phyloP scores from a whole-genome alignment of 2,113 vertebrate species.

The Eclectus roratus region DNA sequence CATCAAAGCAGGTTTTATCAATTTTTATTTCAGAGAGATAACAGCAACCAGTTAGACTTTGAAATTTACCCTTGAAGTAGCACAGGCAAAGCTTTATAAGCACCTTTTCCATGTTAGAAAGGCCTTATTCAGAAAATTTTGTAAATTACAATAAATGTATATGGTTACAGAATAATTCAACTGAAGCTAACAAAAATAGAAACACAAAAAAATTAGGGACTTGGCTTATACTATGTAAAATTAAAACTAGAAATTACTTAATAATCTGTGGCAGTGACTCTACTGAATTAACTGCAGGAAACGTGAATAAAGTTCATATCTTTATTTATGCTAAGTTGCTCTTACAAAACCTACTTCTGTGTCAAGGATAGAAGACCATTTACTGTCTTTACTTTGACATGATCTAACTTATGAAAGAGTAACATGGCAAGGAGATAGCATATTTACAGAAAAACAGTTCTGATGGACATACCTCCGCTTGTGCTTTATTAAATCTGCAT shows the following conservation, averaged over 20 bases:
- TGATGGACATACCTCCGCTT: slow-evolving; percentile 78
- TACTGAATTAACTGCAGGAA: neutral
- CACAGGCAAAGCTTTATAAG: neutral
- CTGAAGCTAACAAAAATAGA: neutral
- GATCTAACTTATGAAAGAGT: neutral
- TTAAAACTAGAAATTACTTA: neutral
- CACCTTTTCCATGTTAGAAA: neutral
- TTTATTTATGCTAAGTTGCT: neutral
- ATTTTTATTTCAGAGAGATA: slow-evolving; percentile 6
- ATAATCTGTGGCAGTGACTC: neutral
- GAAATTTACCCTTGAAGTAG: neutral
- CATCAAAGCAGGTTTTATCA: neutral
- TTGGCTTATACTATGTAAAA: neutral
- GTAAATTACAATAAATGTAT: neutral
- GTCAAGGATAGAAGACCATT: neutral
- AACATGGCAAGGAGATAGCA: neutral
- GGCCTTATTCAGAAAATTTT: neutral
- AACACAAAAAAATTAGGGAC: neutral
- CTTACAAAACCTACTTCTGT: neutral
- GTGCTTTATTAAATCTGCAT: slow-evolving; percentile 83
- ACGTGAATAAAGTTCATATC: neutral
- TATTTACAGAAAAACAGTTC: neutral
- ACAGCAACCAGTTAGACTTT: neutral
- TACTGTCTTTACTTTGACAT: neutral
- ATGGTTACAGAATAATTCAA: neutral